Evolutionary conservation across 2,888 invertebrate genomes (phyloP).

Genomic region (Chironomus riparius): DNA sequence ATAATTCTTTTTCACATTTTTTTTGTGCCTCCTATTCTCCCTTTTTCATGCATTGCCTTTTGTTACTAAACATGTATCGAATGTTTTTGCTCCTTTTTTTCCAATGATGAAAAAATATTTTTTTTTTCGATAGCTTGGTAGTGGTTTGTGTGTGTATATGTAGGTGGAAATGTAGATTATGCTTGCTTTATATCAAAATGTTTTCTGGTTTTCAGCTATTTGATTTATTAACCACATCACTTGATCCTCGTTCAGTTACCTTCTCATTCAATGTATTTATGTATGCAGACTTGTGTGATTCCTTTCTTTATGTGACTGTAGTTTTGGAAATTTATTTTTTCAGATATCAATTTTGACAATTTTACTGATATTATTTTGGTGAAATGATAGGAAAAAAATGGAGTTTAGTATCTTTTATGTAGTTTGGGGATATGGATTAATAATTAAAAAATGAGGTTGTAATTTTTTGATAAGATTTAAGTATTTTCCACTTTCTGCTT

Average conservation of each 20-base stretch:
- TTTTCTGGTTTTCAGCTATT: conserved; percentile 8
- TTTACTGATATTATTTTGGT: too few species aligned
- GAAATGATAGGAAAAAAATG: too few species aligned
- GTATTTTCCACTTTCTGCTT: too few species aligned
- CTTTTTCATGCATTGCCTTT: not conserved
- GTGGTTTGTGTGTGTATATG: not conserved
- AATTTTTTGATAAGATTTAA: too few species aligned
- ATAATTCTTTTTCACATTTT: conserved; percentile 6
- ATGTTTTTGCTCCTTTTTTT: not conserved
- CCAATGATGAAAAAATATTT: not conserved
- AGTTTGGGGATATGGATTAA: too few species aligned
- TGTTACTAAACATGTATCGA: not conserved
- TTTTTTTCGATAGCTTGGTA: not conserved
- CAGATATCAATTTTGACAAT: too few species aligned
- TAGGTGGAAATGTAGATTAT: not conserved
- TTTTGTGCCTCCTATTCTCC: too few species aligned
- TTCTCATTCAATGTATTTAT: not conserved
- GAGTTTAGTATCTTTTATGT: too few species aligned
- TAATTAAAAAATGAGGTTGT: too few species aligned
- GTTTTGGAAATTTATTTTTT: too few species aligned
- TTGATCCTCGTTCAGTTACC: conserved; percentile 9
- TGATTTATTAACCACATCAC: conserved; percentile 28
- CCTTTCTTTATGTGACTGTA: too few species aligned
- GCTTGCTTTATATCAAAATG: conserved; percentile 8
- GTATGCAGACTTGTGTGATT: not conserved